Conservation (phyloP, 2,797 vertebrate genomes). For the Australoheros facetus region DNA sequence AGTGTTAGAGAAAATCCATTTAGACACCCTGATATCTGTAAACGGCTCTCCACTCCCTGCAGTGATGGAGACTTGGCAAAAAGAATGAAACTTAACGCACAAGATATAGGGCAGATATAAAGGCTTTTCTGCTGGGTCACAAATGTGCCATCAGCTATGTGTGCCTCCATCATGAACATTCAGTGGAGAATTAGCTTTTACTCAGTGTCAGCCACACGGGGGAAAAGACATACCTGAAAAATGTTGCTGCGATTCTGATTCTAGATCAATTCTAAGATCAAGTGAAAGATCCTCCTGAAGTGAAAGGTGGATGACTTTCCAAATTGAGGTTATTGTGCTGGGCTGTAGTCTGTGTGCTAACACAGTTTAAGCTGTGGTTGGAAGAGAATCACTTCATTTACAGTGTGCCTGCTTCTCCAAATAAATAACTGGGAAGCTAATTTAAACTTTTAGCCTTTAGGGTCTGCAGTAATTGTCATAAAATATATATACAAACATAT, state of each 20-base stretch:
- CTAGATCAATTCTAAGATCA: conserved; percentile 6
- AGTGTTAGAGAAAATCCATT: conserved; percentile 58
- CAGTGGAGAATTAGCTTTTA: conserved; percentile 1
- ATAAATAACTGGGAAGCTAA: neutral
- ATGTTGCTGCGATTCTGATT: conserved; percentile 6
- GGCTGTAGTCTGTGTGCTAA: neutral
- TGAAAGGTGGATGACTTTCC: neutral
- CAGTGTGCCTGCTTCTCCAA: neutral
- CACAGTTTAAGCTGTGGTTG: neutral
- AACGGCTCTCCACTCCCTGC: conserved; percentile 34
- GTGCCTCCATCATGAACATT: conserved; percentile 18
- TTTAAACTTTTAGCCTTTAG: too few species aligned
- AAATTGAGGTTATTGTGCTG: conserved; percentile 20
- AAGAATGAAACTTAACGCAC: conserved; percentile 31
- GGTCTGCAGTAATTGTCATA: too few species aligned
- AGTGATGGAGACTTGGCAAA: conserved; percentile 48
- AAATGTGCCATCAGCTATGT: conserved; percentile 37
- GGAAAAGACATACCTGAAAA: conserved; percentile 14
- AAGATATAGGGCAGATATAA: conserved; percentile 39
- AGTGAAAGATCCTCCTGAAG: conserved; percentile 20
- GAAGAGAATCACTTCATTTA: neutral
- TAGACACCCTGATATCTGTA: conserved; percentile 50
- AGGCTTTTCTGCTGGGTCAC: conserved; percentile 41
- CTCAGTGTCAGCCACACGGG: conserved; percentile 7
- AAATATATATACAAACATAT: too few species aligned